Conservation (phyloP, 2,888 invertebrate species). For the Yponomeuta plumbellus region DNA sequence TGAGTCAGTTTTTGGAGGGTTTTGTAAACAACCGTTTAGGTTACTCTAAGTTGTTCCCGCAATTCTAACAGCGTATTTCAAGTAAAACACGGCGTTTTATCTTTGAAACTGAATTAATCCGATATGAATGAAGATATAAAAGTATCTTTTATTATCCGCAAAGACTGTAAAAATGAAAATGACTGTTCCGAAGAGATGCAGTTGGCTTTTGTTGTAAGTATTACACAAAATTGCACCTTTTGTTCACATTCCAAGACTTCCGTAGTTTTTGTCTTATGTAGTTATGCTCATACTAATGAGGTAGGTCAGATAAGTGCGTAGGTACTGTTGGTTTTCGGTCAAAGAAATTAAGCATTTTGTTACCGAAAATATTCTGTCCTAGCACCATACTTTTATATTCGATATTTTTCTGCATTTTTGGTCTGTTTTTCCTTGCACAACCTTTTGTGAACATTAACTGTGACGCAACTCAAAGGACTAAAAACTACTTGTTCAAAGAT, state of each 20-base stretch:
- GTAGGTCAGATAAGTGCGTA: no score
- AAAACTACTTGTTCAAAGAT: no score
- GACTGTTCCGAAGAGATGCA: conserved; percentile 78
- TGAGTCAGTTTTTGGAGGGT: conserved; percentile 5
- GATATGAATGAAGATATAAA: conserved; percentile 58
- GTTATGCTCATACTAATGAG: no score
- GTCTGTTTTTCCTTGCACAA: no score
- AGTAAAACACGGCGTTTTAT: background rate
- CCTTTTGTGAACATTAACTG: no score
- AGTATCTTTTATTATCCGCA: conserved; percentile 74
- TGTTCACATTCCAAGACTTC: background rate
- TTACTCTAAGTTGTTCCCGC: background rate
- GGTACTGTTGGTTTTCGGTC: no score
- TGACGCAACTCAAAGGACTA: no score
- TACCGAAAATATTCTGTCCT: no score
- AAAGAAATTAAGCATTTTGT: no score
- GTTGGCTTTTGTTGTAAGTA: conserved; percentile 76
- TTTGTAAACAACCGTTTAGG: conserved; percentile 19
- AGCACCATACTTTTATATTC: no score
- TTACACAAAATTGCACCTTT: background rate
- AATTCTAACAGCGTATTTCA: no score
- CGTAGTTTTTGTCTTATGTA: background rate
- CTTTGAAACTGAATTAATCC: background rate
- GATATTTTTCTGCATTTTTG: no score
- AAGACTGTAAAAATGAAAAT: conserved; percentile 59